A percentile compares a stretch with the other conserved stretches of the same genome.
phyloP scores from a whole-genome alignment of 2,888 invertebrate species.

The Cerastoderma edule region DNA sequence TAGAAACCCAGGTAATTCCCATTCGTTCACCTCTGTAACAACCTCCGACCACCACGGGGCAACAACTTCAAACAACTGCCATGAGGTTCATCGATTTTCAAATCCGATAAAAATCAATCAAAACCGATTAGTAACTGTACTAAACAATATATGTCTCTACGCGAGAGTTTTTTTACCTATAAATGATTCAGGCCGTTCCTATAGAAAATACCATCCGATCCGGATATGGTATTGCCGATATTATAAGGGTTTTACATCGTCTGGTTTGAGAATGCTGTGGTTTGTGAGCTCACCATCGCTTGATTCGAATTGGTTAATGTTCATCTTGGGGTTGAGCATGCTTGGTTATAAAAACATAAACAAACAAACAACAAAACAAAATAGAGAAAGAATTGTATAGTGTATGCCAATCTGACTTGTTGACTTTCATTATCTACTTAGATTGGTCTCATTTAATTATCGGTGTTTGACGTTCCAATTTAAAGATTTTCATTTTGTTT shows the following conservation, averaged over 20 bases:
- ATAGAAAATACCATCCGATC: not conserved
- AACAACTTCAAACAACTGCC: not conserved
- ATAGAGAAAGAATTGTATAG: too few relatives aligned
- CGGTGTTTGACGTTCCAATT: too few relatives aligned
- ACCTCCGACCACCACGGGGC: too few relatives aligned
- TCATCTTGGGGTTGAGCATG: too few relatives aligned
- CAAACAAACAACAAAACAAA: too few relatives aligned
- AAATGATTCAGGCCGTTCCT: not conserved
- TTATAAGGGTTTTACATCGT: not conserved
- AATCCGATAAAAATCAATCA: slow-evolving; percentile 3
- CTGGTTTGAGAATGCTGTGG: not conserved
- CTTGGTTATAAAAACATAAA: too few relatives aligned
- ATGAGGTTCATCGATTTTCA: not conserved
- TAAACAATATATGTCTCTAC: slow-evolving; percentile 1
- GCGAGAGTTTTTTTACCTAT: not conserved
- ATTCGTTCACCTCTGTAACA: not conserved
- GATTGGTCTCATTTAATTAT: too few relatives aligned
- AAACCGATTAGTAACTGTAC: not conserved
- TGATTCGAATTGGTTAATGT: not conserved
- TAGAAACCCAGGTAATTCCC: not conserved
- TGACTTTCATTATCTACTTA: too few relatives aligned
- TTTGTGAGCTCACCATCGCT: not conserved
- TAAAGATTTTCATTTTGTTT: too few relatives aligned
- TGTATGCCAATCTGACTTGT: too few relatives aligned
- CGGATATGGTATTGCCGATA: not conserved